Percentiles rank a stretch among this genome's conserved stretches.
Evolutionary conservation across 2,797 vertebrate species (phyloP).

Genomic region (Eremophila alpestris): DNA sequence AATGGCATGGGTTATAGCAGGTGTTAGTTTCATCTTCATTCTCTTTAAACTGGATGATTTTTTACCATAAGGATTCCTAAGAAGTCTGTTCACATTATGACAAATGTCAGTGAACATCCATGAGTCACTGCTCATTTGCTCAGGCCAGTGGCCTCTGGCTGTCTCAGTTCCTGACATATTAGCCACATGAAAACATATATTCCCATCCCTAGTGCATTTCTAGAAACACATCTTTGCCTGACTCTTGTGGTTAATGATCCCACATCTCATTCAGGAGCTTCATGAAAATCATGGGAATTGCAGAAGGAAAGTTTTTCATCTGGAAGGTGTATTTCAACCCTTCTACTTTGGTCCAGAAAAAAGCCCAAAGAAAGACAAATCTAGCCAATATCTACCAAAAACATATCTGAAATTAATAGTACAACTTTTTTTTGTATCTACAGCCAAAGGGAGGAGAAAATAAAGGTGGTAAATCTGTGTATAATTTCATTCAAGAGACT

Average conservation of each 20-base stretch:
- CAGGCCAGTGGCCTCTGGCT: slow-evolving; percentile 19
- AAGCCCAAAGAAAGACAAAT: background rate
- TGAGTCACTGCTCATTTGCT: slow-evolving; percentile 34
- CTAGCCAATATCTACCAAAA: background rate
- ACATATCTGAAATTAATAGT: background rate
- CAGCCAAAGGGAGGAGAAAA: background rate
- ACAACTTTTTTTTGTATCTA: background rate
- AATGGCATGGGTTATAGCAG: background rate
- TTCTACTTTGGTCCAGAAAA: background rate
- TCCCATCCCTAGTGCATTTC: background rate
- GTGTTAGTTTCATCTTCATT: slow-evolving; percentile 1
- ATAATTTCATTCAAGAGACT: background rate
- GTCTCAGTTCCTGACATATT: background rate
- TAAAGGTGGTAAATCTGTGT: background rate
- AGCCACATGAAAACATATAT: slow-evolving; percentile 4
- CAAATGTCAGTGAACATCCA: slow-evolving; percentile 59
- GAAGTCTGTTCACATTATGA: slow-evolving; percentile 33
- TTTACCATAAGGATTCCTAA: background rate
- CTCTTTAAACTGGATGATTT: slow-evolving; percentile 1
- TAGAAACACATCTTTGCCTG: background rate
- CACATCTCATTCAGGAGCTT: background rate
- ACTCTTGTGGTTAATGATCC: background rate
- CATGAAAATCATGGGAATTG: background rate
- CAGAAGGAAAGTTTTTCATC: background rate
- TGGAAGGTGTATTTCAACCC: background rate